phyloP scores from a whole-genome alignment of 2,113 vertebrate genomes.

The Labeo catla region DNA sequence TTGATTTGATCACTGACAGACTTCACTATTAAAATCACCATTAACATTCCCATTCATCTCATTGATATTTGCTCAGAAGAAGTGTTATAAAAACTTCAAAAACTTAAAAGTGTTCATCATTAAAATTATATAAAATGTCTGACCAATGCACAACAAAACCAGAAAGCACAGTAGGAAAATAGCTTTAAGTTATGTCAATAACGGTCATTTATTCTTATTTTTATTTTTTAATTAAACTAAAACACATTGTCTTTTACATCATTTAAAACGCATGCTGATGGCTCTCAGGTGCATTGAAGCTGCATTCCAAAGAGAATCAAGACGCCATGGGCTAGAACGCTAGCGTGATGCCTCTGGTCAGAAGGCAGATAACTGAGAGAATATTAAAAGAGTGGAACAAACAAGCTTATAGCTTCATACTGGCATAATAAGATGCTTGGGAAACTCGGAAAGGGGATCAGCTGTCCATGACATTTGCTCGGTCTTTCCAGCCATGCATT shows the following conservation, averaged over 20 bases:
- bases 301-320: slow-evolving; percentile 4
- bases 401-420: slow-evolving; percentile 28
- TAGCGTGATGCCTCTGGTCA: slow-evolving; percentile 1
- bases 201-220: no score
- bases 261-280: not conserved
- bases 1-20: slow-evolving; percentile 11
- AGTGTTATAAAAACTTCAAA: not conserved
- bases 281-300: slow-evolving; percentile 8
- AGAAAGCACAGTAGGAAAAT: not conserved
- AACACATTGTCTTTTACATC: not conserved
- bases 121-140: not conserved
- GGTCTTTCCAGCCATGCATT: not conserved
- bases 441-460: not conserved
- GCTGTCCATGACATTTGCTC: slow-evolving; percentile 29
- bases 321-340: not conserved
- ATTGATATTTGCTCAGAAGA: not conserved
- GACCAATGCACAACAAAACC: not conserved
- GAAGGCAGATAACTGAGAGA: slow-evolving; percentile 15
- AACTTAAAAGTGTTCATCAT: not conserved
- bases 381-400: slow-evolving; percentile 42
- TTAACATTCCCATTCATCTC: slow-evolving; percentile 15
- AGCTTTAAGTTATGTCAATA: no score
- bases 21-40: not conserved
- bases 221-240: not conserved
- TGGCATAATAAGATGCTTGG: not conserved